phyloP scores from a whole-genome alignment of 2,888 invertebrate genomes.

The Galerucella calmariensis region DNA sequence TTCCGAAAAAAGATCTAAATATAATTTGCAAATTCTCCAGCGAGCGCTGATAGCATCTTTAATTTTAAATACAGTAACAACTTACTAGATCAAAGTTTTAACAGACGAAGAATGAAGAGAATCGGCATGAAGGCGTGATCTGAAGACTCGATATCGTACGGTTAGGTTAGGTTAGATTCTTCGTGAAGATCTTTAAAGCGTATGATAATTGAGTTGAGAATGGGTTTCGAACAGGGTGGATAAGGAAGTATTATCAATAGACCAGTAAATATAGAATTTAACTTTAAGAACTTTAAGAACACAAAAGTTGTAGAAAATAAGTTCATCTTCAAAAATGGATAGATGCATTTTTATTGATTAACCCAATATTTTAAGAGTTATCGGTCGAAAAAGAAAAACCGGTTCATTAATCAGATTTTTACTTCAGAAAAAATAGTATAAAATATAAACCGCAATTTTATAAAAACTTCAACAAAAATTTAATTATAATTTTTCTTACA shows the following conservation, averaged over 20 bases:
- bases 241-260: conserved; percentile 9
- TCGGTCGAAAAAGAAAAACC: too few relatives aligned
- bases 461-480: background rate
- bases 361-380: too few relatives aligned
- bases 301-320: too few relatives aligned
- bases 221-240: conserved; percentile 20
- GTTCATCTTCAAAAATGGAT: too few relatives aligned
- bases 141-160: conserved; percentile 10
- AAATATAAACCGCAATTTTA: too few relatives aligned
- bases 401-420: too few relatives aligned
- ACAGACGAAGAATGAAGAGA: conserved; percentile 8
- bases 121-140: conserved; percentile 19
- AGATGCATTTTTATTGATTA: too few relatives aligned
- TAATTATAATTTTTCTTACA: conserved; percentile 65
- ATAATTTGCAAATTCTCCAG: background rate
- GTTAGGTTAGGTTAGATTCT: conserved; percentile 18
- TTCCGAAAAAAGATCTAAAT: background rate
- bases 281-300: too few relatives aligned
- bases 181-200: conserved; percentile 26
- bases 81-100: background rate
- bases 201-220: conserved; percentile 25
- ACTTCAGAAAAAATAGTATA: too few relatives aligned
- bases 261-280: too few relatives aligned
- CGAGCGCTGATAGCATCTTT: conserved; percentile 8
- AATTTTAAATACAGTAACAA: conserved; percentile 12